Base-by-base conservation (phyloP, 2,113 vertebrate genomes). In the Percopsis transmontana region DNA sequence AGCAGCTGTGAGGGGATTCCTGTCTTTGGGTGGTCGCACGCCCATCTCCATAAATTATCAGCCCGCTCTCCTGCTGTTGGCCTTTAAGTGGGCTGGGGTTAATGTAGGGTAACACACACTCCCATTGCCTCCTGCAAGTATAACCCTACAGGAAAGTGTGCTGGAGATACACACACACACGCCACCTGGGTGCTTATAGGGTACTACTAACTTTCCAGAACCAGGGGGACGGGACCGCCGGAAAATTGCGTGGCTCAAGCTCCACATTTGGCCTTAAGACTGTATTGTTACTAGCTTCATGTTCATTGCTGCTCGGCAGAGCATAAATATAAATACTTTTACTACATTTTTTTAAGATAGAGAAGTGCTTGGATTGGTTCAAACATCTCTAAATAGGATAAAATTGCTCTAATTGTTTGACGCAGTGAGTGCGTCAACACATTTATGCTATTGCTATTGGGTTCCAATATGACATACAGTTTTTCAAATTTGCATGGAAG, bases 1-100 rank as follows among this genome's bases (percentile, higher is more conserved):
- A 72, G 72, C 87, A 88, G 85, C 88, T 87, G 88, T 39, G 68
- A 75, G 60, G 67, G 27, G 74, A 62, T 58, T 76, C 50, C 50
- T 15, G 4, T 71, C 55, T 75, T 24, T 89, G 90, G 88, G 90
- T 89, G 89, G 88, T 89, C 90, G 61, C 56, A 79, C 68, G 80
- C 80, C 33, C 55, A 54, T 55, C 39, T 76, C 58, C 58, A 80
- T 82, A 83, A 85, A 80, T 77, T 68, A 79, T 59, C 60, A 71
- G 45, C 74, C 64, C 50, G 48, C 76, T 77, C 57, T 50, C 58
- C 68, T 66, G 42, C 70, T 41, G 68, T 40, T 54, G 79, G 69
- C 72, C 62, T 74, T 76, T 58, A 76, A 71, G 81, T 72, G 68
- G 62, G 59, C 40, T 57, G 54, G 50, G 51, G 58, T 77, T 70